These are phyloP conservation scores for Polydrusus cervinus DNA, from an alignment of 2,888 invertebrate species.

Conservation along the genomic window DNA sequence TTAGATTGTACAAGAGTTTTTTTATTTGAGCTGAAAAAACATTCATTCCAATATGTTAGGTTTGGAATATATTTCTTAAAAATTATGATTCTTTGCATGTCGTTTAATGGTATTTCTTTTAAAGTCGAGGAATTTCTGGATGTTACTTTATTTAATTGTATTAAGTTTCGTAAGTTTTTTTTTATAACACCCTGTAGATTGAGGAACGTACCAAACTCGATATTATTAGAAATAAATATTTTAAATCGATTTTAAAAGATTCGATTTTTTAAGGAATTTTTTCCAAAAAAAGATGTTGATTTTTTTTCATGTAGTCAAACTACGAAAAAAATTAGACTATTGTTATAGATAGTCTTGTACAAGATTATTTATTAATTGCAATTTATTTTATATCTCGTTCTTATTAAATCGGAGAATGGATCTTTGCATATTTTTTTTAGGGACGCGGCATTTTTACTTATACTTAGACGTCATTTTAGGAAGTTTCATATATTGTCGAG, in stretches of 20 bases:
- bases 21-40: conserved; percentile 22
- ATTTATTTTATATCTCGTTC: conserved; percentile 20
- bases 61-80: conserved; percentile 14
- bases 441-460: neutral
- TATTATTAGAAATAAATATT: too few species aligned
- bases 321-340: conserved; percentile 50
- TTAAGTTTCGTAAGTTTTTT: too few species aligned
- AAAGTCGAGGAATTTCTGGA: too few species aligned
- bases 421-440: neutral
- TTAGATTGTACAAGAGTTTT: conserved; percentile 26
- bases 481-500: too few species aligned
- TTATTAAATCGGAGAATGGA: conserved; percentile 8
- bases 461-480: too few species aligned
- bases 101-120: neutral
- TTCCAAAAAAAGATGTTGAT: conserved; percentile 34
- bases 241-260: neutral
- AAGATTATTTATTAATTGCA: conserved; percentile 49
- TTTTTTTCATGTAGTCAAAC: conserved; percentile 45
- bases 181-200: too few species aligned
- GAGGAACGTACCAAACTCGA: too few species aligned
- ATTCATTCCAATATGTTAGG: conserved; percentile 44
- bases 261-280: conserved; percentile 15
- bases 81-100: neutral
- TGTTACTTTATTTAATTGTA: too few species aligned
- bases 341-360: conserved; percentile 54